A percentile compares a stretch with the other conserved stretches of the same genome.
phyloP scores from a whole-genome alignment of 1,140 invertebrate species.

The Drosophila pachea region DNA sequence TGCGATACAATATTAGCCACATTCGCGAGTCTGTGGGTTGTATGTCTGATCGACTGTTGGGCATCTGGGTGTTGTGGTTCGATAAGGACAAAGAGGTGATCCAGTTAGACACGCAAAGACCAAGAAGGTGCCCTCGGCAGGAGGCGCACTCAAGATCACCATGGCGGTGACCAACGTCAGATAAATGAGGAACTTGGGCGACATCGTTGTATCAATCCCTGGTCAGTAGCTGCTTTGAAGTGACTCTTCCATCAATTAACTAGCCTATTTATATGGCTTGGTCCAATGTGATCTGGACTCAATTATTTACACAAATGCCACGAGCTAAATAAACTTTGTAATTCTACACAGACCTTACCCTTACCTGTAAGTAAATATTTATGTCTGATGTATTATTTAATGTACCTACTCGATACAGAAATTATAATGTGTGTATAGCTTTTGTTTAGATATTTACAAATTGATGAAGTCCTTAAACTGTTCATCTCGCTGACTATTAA shows the following conservation, averaged over 20 bases:
- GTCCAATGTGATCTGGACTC: background rate
- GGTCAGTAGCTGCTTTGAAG: background rate
- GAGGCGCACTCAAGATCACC: constrained; percentile 4
- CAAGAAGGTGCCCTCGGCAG: constrained; percentile 1
- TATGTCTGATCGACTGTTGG: background rate
- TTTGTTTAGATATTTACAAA: too few species aligned
- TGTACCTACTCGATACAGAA: too few species aligned
- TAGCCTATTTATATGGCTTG: constrained; percentile 8
- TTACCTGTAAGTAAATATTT: background rate
- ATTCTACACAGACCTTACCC: background rate
- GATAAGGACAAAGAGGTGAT: constrained; percentile 3
- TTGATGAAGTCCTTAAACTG: too few species aligned
- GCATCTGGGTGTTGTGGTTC: constrained; percentile 1
- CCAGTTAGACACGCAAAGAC: constrained; percentile 2
- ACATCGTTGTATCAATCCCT: background rate
- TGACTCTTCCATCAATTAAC: background rate
- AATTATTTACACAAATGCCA: constrained; percentile 10
- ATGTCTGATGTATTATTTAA: background rate
- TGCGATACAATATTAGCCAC: background rate
- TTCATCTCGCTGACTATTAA: too few species aligned
- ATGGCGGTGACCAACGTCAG: background rate
- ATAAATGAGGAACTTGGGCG: constrained; percentile 11
- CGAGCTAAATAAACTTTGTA: background rate
- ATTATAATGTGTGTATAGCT: too few species aligned
- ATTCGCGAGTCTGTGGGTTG: constrained; percentile 1